Evolutionary conservation across 2,797 vertebrate species (phyloP).

Genomic region (Ceryle rudis): DNA sequence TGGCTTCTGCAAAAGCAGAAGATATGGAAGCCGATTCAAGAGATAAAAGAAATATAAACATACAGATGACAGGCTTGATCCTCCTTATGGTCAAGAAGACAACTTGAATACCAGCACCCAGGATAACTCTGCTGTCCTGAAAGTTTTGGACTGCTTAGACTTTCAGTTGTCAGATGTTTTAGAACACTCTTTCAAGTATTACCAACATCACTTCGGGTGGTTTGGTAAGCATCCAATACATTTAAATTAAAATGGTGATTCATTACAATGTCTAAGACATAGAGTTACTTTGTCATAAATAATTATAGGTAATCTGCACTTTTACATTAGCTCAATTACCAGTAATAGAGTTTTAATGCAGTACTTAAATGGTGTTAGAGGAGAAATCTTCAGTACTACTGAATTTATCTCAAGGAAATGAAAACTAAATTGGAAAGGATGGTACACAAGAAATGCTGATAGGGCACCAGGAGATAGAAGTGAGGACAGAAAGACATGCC

Average conservation of each 20-base stretch:
- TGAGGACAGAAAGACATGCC: not conserved
- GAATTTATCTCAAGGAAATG: constrained; percentile 69
- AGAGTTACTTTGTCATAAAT: constrained; percentile 79
- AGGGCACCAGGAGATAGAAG: not conserved
- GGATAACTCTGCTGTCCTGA: not conserved
- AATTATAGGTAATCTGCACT: constrained; percentile 80
- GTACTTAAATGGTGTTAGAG: constrained; percentile 77
- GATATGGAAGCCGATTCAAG: not conserved
- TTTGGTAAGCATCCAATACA: constrained; percentile 68
- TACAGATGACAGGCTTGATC: not conserved
- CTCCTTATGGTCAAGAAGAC: not conserved
- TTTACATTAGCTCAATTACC: constrained; percentile 79
- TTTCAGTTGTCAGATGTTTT: constrained; percentile 36
- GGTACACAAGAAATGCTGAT: not conserved
- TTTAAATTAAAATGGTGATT: constrained; percentile 79
- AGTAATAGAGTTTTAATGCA: constrained; percentile 83
- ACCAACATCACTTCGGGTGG: constrained; percentile 36
- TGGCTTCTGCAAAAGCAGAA: not conserved
- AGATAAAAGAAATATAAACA: not conserved
- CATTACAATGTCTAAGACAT: constrained; percentile 73
- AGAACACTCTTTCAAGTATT: constrained; percentile 43
- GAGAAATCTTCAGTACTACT: constrained; percentile 52
- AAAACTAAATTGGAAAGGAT: constrained; percentile 56
- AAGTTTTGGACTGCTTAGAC: constrained; percentile 25
- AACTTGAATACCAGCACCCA: not conserved